A percentile compares a stretch with the other conserved stretches of the same genome.
Conservation (phyloP, 2,888 invertebrate species). For the Euplexia lucipara region DNA sequence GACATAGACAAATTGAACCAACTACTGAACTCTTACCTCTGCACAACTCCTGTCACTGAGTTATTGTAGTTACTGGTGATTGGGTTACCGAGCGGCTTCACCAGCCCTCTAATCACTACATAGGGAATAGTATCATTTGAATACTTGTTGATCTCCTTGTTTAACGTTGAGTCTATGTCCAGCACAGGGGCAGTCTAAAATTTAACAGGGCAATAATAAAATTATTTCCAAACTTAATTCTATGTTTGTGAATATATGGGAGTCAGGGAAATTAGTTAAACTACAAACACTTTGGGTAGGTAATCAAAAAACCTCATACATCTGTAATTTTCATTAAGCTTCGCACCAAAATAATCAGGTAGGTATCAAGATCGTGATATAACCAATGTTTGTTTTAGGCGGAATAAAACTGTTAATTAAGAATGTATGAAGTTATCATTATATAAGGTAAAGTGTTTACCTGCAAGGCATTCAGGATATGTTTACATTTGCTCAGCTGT, state of each 20-base stretch:
- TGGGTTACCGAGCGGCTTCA: conserved; percentile 94
- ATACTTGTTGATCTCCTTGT: conserved; percentile 91
- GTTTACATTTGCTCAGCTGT: conserved; percentile 94
- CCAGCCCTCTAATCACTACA: conserved; percentile 94
- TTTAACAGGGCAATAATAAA: background rate
- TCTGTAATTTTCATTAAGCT: background rate
- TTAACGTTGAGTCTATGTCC: conserved; percentile 92
- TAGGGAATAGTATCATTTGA: conserved; percentile 93
- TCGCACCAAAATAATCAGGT: background rate
- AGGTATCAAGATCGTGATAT: background rate
- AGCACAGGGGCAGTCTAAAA: conserved; percentile 93
- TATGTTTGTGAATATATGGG: too few relatives aligned
- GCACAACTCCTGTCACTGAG: conserved; percentile 94
- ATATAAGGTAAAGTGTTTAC: conserved; percentile 80
- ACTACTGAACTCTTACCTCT: conserved; percentile 85
- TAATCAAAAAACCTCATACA: background rate
- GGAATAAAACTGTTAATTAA: background rate
- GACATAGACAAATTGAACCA: background rate
- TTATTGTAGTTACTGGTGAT: conserved; percentile 94
- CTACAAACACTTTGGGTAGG: background rate
- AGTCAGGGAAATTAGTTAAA: background rate
- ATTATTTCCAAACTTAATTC: too few relatives aligned
- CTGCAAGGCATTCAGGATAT: conserved; percentile 93
- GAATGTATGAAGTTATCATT: background rate
- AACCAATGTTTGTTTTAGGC: background rate